Conservation (phyloP, 2,113 vertebrate genomes). For the Zosterops japonicus region DNA sequence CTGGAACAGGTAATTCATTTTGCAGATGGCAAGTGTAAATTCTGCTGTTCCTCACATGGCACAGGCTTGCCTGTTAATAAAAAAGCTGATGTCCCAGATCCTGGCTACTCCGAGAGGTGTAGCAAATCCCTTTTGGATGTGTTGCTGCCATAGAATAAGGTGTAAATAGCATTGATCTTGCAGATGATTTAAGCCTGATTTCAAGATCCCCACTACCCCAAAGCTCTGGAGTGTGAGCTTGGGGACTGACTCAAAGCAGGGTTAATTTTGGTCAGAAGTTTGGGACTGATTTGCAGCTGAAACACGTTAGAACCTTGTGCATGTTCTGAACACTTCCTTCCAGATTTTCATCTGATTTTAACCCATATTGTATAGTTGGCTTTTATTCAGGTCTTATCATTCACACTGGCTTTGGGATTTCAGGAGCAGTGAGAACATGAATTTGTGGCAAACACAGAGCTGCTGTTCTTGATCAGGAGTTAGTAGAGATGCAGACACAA, state of each 20-base stretch:
- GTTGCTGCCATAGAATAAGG: background rate
- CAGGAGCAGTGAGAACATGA: background rate
- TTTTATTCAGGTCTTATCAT: background rate
- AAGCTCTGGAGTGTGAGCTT: background rate
- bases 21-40: constrained; percentile 49
- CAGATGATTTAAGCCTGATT: background rate
- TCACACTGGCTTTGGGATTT: background rate
- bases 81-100: background rate
- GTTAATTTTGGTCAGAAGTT: background rate
- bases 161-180: background rate
- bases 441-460: background rate
- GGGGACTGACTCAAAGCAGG: background rate
- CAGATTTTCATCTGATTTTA: background rate
- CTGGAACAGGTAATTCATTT: constrained; percentile 40
- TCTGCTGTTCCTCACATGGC: constrained; percentile 26
- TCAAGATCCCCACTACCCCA: background rate
- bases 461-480: background rate
- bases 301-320: fast-evolving
- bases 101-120: background rate
- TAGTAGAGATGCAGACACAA: background rate
- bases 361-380: background rate
- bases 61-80: background rate
- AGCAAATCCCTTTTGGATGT: background rate
- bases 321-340: background rate
- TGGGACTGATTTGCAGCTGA: background rate